Evolutionary conservation across 2,888 invertebrate genomes (phyloP).

Genomic region (Periphyllus acericola): DNA sequence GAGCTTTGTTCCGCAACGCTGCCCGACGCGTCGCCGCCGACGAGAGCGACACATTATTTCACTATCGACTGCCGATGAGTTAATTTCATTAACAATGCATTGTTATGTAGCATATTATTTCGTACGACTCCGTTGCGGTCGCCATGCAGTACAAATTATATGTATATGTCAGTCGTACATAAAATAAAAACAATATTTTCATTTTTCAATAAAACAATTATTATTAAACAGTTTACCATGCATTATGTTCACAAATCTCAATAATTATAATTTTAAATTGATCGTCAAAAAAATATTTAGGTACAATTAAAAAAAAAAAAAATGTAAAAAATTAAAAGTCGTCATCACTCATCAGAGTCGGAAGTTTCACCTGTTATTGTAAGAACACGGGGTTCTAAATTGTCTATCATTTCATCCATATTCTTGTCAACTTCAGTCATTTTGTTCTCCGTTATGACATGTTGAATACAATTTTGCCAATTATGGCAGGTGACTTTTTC

Average conservation of each 20-base stretch:
- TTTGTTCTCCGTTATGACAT: neutral
- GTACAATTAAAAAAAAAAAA: neutral
- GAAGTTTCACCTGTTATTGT: neutral
- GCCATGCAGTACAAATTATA: too few relatives aligned
- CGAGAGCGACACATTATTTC: neutral
- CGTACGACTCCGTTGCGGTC: too few relatives aligned
- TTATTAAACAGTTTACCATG: too few relatives aligned
- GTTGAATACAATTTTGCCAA: neutral
- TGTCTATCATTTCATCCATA: neutral
- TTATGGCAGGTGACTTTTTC: neutral
- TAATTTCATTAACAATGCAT: neutral
- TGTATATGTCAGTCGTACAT: neutral
- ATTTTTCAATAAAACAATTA: neutral
- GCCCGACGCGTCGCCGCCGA: too few relatives aligned
- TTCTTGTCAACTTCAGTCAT: neutral
- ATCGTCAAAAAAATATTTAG: neutral
- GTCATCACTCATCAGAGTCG: neutral
- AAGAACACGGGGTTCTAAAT: slow-evolving; percentile 19
- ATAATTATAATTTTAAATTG: neutral
- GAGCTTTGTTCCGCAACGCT: too few relatives aligned
- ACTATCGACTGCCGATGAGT: neutral
- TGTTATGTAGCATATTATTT: neutral
- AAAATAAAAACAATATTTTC: neutral
- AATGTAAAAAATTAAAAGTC: neutral
- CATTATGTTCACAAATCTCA: too few relatives aligned